Base-by-base conservation (phyloP, 1,140 invertebrate species). In the Drosophila persimilis region DNA sequence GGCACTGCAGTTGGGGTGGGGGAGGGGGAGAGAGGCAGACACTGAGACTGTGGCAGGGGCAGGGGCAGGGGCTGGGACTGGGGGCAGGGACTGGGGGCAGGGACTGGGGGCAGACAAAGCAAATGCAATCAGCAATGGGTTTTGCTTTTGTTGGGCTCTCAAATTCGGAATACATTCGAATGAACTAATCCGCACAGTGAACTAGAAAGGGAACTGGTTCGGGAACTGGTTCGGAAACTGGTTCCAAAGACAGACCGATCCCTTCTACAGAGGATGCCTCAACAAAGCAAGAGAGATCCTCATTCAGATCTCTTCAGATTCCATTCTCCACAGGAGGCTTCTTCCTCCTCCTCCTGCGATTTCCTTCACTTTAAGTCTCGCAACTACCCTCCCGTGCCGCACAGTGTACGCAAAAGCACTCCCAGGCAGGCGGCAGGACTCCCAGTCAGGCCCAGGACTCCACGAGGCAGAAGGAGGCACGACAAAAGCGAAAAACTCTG, bases 81-180 rank as follows among this genome's bases (percentile, higher is more conserved):
- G 20, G n/a, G n/a, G n/a, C n/a, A n/a, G n/a, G n/a, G 20, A 2
- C 20, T 20, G 20, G 20, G 64, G 57, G 53, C 64, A 66, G 50
- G n/a, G 20, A 2, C 20, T 20, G 20, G 20, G 64, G 57, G 53
- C 64, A 66, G 50, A 67, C 69, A 81, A 73, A 77, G 48, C 79
- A 77, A 83, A 81, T 83, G 79, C 78, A 83, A 83, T 83, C 74
- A 78, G 71, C 64, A 58, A 41, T 63, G 60, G 71, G 70, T 78
- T 80, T 80, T 80, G 67, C 74, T 67, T 77, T 71, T 64, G 55
- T 61, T 74, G 61, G 35, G 50, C 46, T 13, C 61, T 52, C 43
- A 65, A 74, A 74, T 53, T 11, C 71, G 53, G 71, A 61, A 65
- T 53, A 48, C 57, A 70, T 73, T 65, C 71, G 60, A 74, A 50